Evolutionary conservation across 2,888 invertebrate species (phyloP).

Genomic region (Brachyptera risi): DNA sequence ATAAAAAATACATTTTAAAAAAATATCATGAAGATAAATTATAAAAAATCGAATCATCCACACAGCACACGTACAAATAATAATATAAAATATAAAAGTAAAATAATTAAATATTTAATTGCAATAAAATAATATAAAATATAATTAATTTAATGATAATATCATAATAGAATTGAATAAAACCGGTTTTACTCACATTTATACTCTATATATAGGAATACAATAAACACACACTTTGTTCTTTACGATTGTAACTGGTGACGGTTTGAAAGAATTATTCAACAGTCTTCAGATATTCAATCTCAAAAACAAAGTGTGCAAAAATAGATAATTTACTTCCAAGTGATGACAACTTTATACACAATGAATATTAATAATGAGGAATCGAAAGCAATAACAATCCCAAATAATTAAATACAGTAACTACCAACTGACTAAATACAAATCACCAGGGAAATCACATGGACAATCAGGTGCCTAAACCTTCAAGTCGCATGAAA

Average conservation of each 20-base stretch:
- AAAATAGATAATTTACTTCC: too few relatives aligned
- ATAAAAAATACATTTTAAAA: not conserved
- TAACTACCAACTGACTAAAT: too few relatives aligned
- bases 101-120: not conserved
- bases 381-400: too few relatives aligned
- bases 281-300: too few relatives aligned
- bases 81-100: conserved; percentile 1
- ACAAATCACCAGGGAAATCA: too few relatives aligned
- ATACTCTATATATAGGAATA: conserved; percentile 7
- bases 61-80: not conserved
- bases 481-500: too few relatives aligned
- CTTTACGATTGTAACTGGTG: too few relatives aligned
- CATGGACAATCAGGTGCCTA: too few relatives aligned
- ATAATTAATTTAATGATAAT: conserved; percentile 13
- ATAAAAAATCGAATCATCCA: conserved; percentile 5
- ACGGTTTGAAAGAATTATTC: too few relatives aligned
- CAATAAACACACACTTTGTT: too few relatives aligned
- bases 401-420: too few relatives aligned
- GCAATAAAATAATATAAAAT: conserved; percentile 3
- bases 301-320: too few relatives aligned
- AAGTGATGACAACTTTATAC: conserved; percentile 23
- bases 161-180: not conserved
- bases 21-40: conserved; percentile 1
- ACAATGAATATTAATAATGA: conserved; percentile 13
- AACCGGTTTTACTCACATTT: conserved; percentile 7